phyloP scores from a whole-genome alignment of 1,140 invertebrate genomes.

The Paraescarpia echinospica region DNA sequence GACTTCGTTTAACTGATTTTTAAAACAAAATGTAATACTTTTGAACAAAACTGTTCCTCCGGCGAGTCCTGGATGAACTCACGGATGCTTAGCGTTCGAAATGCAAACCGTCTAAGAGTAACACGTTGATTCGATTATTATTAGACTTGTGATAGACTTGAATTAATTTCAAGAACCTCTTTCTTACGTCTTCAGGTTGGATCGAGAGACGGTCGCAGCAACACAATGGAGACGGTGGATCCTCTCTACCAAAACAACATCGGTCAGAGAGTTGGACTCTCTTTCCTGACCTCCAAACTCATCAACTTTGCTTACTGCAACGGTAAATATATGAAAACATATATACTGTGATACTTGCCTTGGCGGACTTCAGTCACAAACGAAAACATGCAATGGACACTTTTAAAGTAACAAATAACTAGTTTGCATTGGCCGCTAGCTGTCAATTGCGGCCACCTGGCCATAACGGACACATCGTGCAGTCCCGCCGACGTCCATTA shows the following conservation, averaged over 20 bases:
- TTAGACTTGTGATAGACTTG: not conserved
- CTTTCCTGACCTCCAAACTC: constrained; percentile 51
- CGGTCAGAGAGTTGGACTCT: constrained; percentile 46
- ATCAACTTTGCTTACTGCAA: constrained; percentile 51
- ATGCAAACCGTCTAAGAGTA: no score
- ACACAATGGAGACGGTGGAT: constrained; percentile 40
- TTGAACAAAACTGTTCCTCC: not conserved
- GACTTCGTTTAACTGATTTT: not conserved
- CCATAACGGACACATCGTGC: no score
- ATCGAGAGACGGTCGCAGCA: constrained; percentile 8
- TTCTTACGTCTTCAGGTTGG: constrained; percentile 5
- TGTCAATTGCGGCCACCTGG: no score
- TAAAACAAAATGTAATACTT: not conserved
- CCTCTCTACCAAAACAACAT: constrained; percentile 39
- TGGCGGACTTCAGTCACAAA: not conserved
- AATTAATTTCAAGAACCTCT: not conserved
- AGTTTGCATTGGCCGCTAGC: no score
- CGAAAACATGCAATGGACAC: no score
- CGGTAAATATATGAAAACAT: constrained; percentile 33
- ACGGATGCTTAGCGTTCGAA: no score
- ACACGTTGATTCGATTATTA: not conserved
- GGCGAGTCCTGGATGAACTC: no score
- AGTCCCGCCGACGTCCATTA: no score
- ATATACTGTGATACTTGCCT: not conserved
- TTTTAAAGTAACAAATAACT: no score